Base-by-base conservation (phyloP, 2,888 invertebrate species). In the Amiota communis region DNA sequence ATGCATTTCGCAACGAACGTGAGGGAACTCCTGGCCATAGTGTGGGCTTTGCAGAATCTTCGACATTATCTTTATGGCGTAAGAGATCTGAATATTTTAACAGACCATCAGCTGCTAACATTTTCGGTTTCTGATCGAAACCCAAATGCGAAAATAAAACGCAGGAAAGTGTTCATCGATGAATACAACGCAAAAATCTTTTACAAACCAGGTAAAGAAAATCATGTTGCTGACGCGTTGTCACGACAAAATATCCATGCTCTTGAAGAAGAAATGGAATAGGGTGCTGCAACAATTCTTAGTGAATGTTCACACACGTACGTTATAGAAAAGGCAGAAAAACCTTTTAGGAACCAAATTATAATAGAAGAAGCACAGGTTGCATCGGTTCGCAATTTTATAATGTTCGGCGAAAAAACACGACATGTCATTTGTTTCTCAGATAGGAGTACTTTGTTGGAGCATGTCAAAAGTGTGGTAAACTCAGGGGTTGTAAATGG, bases 111-210 rank as follows among this genome's bases (percentile, higher is more conserved):
- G 23, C 1, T 3, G 23, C 23, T 23, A 83, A 83, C 0, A 85
- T 85, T 1, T 86, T 86, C 67, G 85, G 86, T 1, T 77, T 77
- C 9, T 75, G 81, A 15, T 74, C 57, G 9, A 86, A 83, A 0
- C 79, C 2, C 87, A 87, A 77, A 77, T 71, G 13, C 77, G 80
- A 72, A 67, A 77, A 59, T 85, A 83, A 0, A 77, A 87, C 8
- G 79, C 81, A 13, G 84, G 23, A 23, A 23, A 23, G 23, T 3
- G 85, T 10, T 72, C 87, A 76, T 84, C 79, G 0, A 67, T 79
- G 68, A 80, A 73, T 11, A 67, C 72, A 20, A 74, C 78, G 0
- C 80, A 86, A 78, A 12, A 56, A 51, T 53, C 46, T 69, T 75
- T 72, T n/a, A n/a, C n/a, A n/a, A n/a, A n/a, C n/a, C n/a, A n/a